Percentiles rank a stretch among this genome's conserved stretches.
Evolutionary conservation across 2,113 vertebrate genomes (phyloP).

Genomic region (Rhinoderma darwinii): DNA sequence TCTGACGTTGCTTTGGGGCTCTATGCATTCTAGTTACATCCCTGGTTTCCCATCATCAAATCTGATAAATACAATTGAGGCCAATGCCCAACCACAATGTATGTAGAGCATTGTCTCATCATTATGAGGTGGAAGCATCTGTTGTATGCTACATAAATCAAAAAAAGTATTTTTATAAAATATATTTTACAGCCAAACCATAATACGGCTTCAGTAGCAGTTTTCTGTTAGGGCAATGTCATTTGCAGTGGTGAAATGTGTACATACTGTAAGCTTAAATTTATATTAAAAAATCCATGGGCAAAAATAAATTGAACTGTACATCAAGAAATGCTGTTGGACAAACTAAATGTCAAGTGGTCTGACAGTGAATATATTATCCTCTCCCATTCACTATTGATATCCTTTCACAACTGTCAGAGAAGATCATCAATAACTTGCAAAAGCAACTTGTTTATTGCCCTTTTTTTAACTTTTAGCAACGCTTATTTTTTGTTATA

Average conservation of each 20-base stretch:
- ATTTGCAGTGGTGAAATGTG: slow-evolving; percentile 23
- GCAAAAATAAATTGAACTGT: slow-evolving; percentile 57
- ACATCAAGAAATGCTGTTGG: slow-evolving; percentile 57
- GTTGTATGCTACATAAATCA: not conserved
- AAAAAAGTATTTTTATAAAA: not conserved
- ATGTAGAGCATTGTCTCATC: not conserved
- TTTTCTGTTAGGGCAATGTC: slow-evolving; percentile 28
- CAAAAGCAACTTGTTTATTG: slow-evolving; percentile 17
- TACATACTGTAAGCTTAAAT: slow-evolving; percentile 47
- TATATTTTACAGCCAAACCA: not conserved
- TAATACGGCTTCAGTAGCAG: not conserved
- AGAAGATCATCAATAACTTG: slow-evolving; percentile 47
- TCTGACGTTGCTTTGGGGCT: too few relatives aligned
- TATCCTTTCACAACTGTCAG: slow-evolving; percentile 56
- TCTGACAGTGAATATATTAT: slow-evolving; percentile 57
- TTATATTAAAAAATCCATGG: slow-evolving; percentile 49
- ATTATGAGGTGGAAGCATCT: not conserved
- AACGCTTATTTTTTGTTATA: not conserved
- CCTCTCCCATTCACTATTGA: slow-evolving; percentile 51
- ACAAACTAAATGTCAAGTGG: slow-evolving; percentile 57
- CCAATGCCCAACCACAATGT: too few relatives aligned
- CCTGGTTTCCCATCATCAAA: too few relatives aligned
- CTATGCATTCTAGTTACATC: too few relatives aligned
- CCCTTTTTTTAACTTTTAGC: not conserved
- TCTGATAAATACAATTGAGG: too few relatives aligned